Evolutionary conservation across 2,113 vertebrate species (phyloP), one percentile per base, ranked within the genome.

Genomic region (Phalacrocorax pelagicus): DNA sequence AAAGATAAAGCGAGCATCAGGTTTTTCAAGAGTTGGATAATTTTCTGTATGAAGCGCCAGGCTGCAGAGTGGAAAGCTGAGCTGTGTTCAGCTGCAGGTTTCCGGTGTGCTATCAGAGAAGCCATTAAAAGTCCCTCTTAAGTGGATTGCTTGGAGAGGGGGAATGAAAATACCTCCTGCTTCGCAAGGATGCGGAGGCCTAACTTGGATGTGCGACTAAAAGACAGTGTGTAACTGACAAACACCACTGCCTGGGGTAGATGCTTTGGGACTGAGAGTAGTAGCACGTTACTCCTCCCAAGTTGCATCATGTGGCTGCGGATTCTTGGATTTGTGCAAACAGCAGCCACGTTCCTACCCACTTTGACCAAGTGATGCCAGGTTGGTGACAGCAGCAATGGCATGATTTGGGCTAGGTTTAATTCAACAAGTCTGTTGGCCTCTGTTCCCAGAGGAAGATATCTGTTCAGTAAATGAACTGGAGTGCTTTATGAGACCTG

Each of bases 111-210:
- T 93, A 75, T 86, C 89, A 49, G 57, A 40, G 51, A 94, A 82
- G 55, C 81, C 69, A 62, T 74, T 88, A 67, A 49, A 88, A 65
- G 75, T 54, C 47, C 1, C 2, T 74, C 65, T 90, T 65, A 75
- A 88, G 54, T 52, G 51, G 88, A 65, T 86, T 52, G 66, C 74
- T 79, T 49, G 47, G 55, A 71, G 52, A 75, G 66, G 23, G 81
- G 83, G 94, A 92, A 91, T 84, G 83, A 87, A 91, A 92, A 81
- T 89, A 87, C 44, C 58, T 87, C 30, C 59, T 7, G 32, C 81
- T 75, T 88, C 77, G 24, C 47, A 46, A 57, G 86, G 69, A n/a
- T 40, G 73, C 10, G 38, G 91, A 82, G 57, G 49, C 70, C 66
- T 54, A 47, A n/a, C 70, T 79, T 51, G 59, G 79, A 59, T 0